Conservation (phyloP, 2,113 vertebrate species). For the Pionites leucogaster region DNA sequence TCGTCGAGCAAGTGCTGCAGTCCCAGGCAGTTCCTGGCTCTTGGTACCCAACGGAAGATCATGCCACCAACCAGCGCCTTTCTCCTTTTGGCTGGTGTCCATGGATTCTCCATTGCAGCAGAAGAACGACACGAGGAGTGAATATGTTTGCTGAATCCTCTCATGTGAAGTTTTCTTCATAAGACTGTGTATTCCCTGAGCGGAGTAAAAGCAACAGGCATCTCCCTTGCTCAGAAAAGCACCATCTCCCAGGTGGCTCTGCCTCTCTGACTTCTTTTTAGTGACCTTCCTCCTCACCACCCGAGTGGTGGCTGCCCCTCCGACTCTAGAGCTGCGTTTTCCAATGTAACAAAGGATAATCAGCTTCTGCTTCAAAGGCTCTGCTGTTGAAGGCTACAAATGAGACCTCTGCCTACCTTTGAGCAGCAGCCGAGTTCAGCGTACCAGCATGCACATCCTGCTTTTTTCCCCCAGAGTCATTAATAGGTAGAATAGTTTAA, state of each 20-base stretch:
- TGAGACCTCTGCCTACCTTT: neutral
- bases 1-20: accelerated
- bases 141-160: neutral
- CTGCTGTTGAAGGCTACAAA: neutral
- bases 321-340: neutral
- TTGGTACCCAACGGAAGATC: neutral
- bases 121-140: neutral
- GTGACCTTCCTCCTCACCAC: neutral
- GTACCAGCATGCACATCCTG: neutral
- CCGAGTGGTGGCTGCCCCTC: accelerated
- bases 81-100: neutral
- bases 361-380: neutral
- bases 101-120: neutral
- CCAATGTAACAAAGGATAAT: neutral
- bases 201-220: neutral
- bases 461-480: neutral
- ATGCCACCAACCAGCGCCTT: neutral
- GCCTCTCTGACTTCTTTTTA: neutral
- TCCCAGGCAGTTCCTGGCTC: neutral
- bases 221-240: neutral
- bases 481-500: neutral
- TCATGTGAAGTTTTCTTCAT: neutral
- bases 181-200: neutral
- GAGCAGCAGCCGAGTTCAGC: neutral
- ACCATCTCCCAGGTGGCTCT: neutral